phyloP scores from a whole-genome alignment of 2,888 invertebrate genomes.

The Alsophila aescularia region DNA sequence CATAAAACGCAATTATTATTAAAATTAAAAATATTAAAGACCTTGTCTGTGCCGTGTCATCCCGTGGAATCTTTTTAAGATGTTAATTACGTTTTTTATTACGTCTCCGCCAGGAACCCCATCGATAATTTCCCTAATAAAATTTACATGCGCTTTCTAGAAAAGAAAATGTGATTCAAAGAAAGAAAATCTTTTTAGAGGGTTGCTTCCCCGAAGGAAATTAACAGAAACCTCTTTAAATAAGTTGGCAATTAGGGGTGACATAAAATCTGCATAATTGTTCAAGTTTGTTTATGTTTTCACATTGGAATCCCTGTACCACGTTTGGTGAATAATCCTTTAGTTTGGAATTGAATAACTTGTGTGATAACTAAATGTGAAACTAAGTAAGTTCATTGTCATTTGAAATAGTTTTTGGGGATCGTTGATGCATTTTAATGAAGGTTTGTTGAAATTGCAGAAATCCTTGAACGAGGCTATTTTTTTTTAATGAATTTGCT shows the following conservation, averaged over 20 bases:
- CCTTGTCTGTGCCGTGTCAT: conserved; percentile 15
- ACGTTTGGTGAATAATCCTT: conserved; percentile 37
- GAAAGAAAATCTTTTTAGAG: conserved; percentile 55
- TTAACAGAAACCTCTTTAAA: conserved; percentile 82
- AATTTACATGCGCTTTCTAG: conserved; percentile 76
- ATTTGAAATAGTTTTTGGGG: no score
- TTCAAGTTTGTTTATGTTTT: conserved; percentile 80
- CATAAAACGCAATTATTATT: neutral
- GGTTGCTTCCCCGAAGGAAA: conserved; percentile 58
- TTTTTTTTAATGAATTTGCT: no score
- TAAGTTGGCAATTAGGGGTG: conserved; percentile 83
- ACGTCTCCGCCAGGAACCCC: conserved; percentile 50
- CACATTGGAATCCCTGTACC: conserved; percentile 66
- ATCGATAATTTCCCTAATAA: conserved; percentile 69
- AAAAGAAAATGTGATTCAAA: conserved; percentile 61
- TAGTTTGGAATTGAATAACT: conserved; percentile 9
- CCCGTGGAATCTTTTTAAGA: conserved; percentile 30
- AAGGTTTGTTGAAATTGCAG: no score
- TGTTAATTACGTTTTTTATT: conserved; percentile 62
- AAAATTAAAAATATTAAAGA: conserved; percentile 1
- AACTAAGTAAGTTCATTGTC: no score
- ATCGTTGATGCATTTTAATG: no score
- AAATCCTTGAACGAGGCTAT: no score
- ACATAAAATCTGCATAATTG: conserved; percentile 83
- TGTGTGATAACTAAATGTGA: neutral